Base-by-base conservation (phyloP, 2,797 vertebrate species). In the Antennarius maculatus region DNA sequence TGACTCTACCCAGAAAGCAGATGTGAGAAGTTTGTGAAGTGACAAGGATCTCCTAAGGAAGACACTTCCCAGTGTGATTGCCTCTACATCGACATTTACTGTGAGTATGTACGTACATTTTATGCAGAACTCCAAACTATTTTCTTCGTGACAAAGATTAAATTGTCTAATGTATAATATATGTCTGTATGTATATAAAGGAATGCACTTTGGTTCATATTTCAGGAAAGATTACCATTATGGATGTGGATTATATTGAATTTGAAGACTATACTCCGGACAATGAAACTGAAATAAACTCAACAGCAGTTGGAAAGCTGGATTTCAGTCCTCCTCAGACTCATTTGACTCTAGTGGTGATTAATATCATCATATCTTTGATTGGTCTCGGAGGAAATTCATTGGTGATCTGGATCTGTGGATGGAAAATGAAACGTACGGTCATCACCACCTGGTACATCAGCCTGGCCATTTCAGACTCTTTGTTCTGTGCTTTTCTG, bases 371-470 rank as follows among this genome's bases (percentile, higher is more conserved):
- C 0, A 92, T 95, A 72, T 95, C 91, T 9, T 53, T 95, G 17
- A 52, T 95, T 10, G 96, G 96, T n/a, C 74, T 96, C 13, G 65
- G 88, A 59, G 96, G 96, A 54, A 98, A 98, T 0, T 91, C 92
- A 2, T 45, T 97, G 0, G 96, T 98, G 31, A 95, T 97, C 1
- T 88, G 92, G 78, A 95, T 97, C 7, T 92, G 93, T 47, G 91
- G 91, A 3, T 93, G 93, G 41, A 96, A 95, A 92, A 96, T 96
- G 94, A 97, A 95, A 86, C 95, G 84, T 78, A 94, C 95, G 0
- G 94, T 97, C 66, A 91, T 94, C 43, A 94, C 93, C 0, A 77
- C 92, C 72, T 97, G 95, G 95, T 96, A 97, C 77, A 88, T 94
- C 72, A 96, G 96, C 64, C 71, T 98, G 86, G 96, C 97, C 0